phyloP scores from a whole-genome alignment of 2,888 invertebrate species.

The Camptogramma bilineatum region DNA sequence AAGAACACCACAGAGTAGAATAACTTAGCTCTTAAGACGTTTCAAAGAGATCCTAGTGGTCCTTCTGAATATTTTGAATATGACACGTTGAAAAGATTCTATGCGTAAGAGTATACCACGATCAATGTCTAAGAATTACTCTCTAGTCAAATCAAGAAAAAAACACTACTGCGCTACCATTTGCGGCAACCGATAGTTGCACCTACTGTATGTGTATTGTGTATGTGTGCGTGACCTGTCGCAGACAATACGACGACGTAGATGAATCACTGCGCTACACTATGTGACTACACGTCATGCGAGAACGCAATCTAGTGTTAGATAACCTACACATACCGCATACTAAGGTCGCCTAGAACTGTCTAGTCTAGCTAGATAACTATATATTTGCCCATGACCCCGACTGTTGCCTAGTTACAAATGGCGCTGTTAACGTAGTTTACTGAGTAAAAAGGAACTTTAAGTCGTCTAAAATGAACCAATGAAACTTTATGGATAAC shows the following conservation, averaged over 20 bases:
- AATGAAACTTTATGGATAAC: no score
- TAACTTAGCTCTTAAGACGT: no score
- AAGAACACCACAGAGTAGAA: no score
- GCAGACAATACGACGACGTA: constrained; percentile 26
- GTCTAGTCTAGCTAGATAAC: constrained; percentile 2
- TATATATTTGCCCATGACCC: constrained; percentile 7
- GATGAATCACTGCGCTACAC: constrained; percentile 28
- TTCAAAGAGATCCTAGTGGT: no score
- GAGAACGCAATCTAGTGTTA: constrained; percentile 29
- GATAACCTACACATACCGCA: constrained; percentile 23
- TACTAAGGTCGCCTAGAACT: constrained; percentile 27
- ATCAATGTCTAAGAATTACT: no score
- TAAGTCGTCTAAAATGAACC: background rate
- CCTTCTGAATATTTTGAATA: no score
- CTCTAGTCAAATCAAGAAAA: no score
- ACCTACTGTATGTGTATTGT: background rate
- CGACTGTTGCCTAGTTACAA: background rate
- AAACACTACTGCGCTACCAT: no score
- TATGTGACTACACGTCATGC: constrained; percentile 25
- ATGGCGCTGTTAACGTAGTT: background rate
- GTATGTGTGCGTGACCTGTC: constrained; percentile 21
- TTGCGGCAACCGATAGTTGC: no score
- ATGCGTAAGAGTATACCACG: no score
- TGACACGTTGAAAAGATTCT: no score
- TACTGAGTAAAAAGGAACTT: background rate